Evolutionary conservation across 2,113 vertebrate genomes (phyloP), one percentile per base, ranked within the genome.

Genomic region (Scophthalmus maximus): DNA sequence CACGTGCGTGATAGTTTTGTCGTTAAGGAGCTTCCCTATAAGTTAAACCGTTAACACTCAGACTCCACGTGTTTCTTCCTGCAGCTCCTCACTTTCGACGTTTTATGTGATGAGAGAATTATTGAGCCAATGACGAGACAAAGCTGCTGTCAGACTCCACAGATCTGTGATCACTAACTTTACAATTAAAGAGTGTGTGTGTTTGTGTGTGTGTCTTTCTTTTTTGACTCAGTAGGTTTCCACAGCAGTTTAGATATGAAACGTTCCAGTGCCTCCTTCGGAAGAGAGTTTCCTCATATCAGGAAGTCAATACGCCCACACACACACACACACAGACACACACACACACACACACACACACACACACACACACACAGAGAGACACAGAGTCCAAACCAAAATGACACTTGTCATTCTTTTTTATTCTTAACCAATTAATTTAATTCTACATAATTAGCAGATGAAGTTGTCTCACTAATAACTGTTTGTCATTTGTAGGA

Each of bases 241-340:
- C 73, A 78, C 75, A 74, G 63, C 61, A 73, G 17, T 42, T 79
- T 25, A 14, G 44, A 82, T 73, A 59, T 73, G 75, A 84, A 81
- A 71, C 9, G 6, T 71, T 68, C 82, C 76, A 52, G 68, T 38
- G 60, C 84, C 76, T 80, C 47, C 79, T 78, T 88, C 85, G 53
- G 79, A 86, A 78, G 85, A 84, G 58, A 59, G 81, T 89, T 88
- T 87, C 79, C 83, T 86, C 89, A 90, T 53, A 81, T 76, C 81
- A 88, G 89, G 85, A 90, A 90, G 77, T 81, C 79, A 82, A 57
- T 8, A 59, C 87, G 14, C 76, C 69, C 42, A 68, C 47, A 78
- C 63, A 68, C 67, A 66, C 47, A 47, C 47, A 52, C 18, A 47
- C 64, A 62, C 59, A 68, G 20, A 67, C 57, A 70, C 38, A 50